phyloP scores from a whole-genome alignment of 2,797 vertebrate genomes.

The Tachyglossus aculeatus region DNA sequence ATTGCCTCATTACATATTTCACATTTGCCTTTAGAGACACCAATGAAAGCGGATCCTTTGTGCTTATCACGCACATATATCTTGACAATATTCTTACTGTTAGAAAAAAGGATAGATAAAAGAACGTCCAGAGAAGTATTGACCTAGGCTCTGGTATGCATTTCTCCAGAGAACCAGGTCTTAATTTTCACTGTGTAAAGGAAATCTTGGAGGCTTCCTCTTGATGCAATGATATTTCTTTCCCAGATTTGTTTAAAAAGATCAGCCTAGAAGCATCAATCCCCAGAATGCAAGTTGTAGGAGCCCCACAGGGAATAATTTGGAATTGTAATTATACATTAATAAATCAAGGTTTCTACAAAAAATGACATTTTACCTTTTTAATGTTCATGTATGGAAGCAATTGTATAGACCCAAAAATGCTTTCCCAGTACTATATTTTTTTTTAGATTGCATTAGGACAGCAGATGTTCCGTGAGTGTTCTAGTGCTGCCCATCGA shows the following conservation, averaged over 20 bases:
- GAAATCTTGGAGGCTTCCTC: neutral
- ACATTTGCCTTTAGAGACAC: conserved; percentile 48
- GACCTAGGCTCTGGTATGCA: neutral
- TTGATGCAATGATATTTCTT: conserved; percentile 2
- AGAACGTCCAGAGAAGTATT: neutral
- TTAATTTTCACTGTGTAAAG: conserved; percentile 23
- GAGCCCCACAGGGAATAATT: neutral
- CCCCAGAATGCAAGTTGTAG: neutral
- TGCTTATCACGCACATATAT: conserved; percentile 33
- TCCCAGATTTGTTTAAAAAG: conserved; percentile 35
- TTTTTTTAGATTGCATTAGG: neutral
- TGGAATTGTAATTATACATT: neutral
- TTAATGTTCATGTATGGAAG: neutral
- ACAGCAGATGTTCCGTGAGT: no score
- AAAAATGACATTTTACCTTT: neutral
- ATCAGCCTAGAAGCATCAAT: conserved; percentile 27
- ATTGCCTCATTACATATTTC: conserved; percentile 63
- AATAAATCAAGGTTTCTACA: neutral
- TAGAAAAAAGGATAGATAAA: neutral
- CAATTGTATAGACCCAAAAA: neutral
- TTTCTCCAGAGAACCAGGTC: neutral
- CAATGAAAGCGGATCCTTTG: conserved; percentile 12
- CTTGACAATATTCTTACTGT: neutral
- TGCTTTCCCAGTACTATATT: neutral
- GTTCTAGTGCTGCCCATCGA: no score